Base-by-base conservation (phyloP, 2,113 vertebrate genomes). In the Xenus cinereus region DNA sequence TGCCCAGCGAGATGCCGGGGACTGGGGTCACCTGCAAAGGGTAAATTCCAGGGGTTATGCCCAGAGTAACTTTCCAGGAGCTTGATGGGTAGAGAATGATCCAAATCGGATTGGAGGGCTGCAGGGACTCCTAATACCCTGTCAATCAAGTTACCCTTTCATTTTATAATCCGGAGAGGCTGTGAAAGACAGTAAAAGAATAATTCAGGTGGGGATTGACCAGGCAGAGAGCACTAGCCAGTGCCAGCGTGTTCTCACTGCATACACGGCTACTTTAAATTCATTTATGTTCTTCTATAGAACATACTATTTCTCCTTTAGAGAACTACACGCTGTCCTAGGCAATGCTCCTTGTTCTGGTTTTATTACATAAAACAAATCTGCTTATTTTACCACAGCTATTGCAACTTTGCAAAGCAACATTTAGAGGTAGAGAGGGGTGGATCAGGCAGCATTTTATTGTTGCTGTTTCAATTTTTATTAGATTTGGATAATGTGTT, bases 41-140 rank as follows among this genome's bases (percentile, higher is more conserved):
- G 68, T 62, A 87, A 45, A 93, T 59, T 93, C 83, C 84, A 68
- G 84, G 89, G 68, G 62, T 76, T 51, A 30, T 24, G 43, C 57
- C 57, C 87, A 22, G 46, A 82, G 96, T 24, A 51, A 89, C 48
- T 79, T 89, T 90, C 87, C 56, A 83, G 87, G 74, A 91, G 71
- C 46, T 37, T 71, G 93, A 71, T 6, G 81, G 79, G 54, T 48
- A 57, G 45, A 7, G 63, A 32, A 73, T 1, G 91, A 94, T 80
- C 73, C 72, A 33, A 32, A 51, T 14, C 4, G 3, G 48, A 18
- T 17, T n/a, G 37, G 23, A 64, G 56, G 30, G n/a, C 63, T 75
- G 67, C 39, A 18, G 80, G 50, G 66, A 45, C 35, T 80, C 66
- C 53, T 48, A 12, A 32, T 12, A 59, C 39, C 22, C 26, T 73